Evolutionary conservation across 2,888 invertebrate genomes (phyloP).

Genomic region (Cylloceria caligata): DNA sequence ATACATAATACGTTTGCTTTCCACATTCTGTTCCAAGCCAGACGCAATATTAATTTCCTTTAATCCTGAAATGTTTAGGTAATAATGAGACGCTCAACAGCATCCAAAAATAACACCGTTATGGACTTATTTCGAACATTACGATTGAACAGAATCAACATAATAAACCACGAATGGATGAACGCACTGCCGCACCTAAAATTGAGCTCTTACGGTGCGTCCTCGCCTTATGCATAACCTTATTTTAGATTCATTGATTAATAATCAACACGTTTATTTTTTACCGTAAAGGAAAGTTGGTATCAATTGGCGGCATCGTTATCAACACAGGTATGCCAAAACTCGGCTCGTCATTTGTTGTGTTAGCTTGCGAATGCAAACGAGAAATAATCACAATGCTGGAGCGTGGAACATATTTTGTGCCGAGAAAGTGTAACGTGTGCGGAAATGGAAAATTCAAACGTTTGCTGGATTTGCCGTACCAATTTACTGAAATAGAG

Average conservation of each 20-base stretch:
- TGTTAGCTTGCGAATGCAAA: constrained; percentile 90
- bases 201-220: constrained; percentile 89
- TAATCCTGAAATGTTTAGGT: constrained; percentile 19
- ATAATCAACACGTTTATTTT: not conserved
- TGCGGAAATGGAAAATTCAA: constrained; percentile 87
- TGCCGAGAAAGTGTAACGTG: constrained; percentile 86
- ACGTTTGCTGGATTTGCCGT: constrained; percentile 87
- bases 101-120: not conserved
- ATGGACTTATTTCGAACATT: constrained; percentile 78
- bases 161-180: constrained; percentile 88
- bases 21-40: not conserved
- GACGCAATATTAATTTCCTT: not conserved
- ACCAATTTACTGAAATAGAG: constrained; percentile 90
- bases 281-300: constrained; percentile 87
- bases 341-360: constrained; percentile 89
- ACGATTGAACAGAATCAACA: constrained; percentile 85
- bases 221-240: not conserved
- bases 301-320: constrained; percentile 93
- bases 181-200: constrained; percentile 88
- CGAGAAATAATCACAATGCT: constrained; percentile 80
- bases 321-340: constrained; percentile 91
- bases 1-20: not conserved
- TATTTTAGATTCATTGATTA: not conserved
- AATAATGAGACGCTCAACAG: constrained; percentile 12
- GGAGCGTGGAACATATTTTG: constrained; percentile 86